These are phyloP conservation scores for Leptopilina syphax DNA, from an alignment of 2,888 invertebrate genomes.

Conservation along the genomic window DNA sequence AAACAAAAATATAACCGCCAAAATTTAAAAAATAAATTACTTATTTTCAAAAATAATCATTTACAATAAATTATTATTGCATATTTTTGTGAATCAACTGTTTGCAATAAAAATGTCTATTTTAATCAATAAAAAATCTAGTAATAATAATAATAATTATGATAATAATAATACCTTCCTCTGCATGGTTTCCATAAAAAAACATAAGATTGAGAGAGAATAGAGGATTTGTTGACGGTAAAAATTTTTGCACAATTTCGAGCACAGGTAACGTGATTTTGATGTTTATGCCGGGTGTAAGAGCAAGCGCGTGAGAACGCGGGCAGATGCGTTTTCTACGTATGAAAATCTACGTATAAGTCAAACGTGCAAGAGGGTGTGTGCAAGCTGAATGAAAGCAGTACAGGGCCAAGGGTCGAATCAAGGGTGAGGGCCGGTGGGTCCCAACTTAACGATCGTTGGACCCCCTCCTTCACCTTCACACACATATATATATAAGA, in stretches of 20 bases:
- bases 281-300: constrained; percentile 48
- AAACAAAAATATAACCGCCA: too few species aligned
- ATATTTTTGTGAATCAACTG: too few species aligned
- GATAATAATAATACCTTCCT: background rate
- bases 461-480: constrained; percentile 49
- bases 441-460: constrained; percentile 52
- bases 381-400: constrained; percentile 46
- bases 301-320: constrained; percentile 63
- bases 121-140: too few species aligned
- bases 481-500: background rate
- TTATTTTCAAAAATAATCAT: too few species aligned
- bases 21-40: too few species aligned
- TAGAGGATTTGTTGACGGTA: background rate
- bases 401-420: constrained; percentile 46
- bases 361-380: constrained; percentile 50
- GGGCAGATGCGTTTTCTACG: constrained; percentile 61
- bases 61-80: too few species aligned
- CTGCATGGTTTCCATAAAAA: background rate
- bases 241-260: background rate
- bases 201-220: background rate
- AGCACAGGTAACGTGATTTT: constrained; percentile 12
- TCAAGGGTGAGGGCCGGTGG: constrained; percentile 54
- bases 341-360: constrained; percentile 59
- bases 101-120: too few species aligned
- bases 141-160: too few species aligned